Evolutionary conservation across 2,888 invertebrate genomes (phyloP).

Genomic region (Lypha dubia): DNA sequence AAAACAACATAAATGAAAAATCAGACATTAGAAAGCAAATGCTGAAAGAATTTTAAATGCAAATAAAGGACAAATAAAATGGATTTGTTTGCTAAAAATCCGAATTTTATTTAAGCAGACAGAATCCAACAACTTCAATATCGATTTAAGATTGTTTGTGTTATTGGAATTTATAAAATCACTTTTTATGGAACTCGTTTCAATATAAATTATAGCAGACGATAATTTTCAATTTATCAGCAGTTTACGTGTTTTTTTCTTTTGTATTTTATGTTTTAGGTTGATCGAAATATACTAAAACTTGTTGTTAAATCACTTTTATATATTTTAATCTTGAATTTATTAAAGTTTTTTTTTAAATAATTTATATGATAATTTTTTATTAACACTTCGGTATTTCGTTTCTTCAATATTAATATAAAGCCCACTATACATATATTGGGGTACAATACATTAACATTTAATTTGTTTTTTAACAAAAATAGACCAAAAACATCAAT

Average conservation of each 20-base stretch:
- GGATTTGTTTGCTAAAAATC: neutral
- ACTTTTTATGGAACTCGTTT: slow-evolving; percentile 17
- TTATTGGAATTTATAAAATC: slow-evolving; percentile 1
- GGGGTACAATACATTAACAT: neutral
- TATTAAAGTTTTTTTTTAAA: neutral
- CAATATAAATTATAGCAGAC: slow-evolving; percentile 13
- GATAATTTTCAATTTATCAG: slow-evolving; percentile 28
- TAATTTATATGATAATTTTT: neutral
- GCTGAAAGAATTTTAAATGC: neutral
- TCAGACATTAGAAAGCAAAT: neutral
- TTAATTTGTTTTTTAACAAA: slow-evolving; percentile 6
- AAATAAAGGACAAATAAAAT: neutral
- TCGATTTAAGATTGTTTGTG: slow-evolving; percentile 12
- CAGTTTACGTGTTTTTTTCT: slow-evolving; percentile 22
- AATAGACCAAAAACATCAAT: slow-evolving; percentile 8
- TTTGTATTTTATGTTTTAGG: neutral
- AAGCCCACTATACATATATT: neutral
- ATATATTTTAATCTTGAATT: slow-evolving; percentile 7
- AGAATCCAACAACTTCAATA: slow-evolving; percentile 47
- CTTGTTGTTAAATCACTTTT: slow-evolving; percentile 1
- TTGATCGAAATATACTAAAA: neutral
- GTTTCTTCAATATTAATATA: neutral
- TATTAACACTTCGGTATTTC: neutral
- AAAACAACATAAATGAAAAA: neutral
- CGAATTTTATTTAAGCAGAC: neutral